These are phyloP conservation scores for Nebria brevicollis DNA, from an alignment of 2,888 invertebrate genomes.

Conservation along the genomic window DNA sequence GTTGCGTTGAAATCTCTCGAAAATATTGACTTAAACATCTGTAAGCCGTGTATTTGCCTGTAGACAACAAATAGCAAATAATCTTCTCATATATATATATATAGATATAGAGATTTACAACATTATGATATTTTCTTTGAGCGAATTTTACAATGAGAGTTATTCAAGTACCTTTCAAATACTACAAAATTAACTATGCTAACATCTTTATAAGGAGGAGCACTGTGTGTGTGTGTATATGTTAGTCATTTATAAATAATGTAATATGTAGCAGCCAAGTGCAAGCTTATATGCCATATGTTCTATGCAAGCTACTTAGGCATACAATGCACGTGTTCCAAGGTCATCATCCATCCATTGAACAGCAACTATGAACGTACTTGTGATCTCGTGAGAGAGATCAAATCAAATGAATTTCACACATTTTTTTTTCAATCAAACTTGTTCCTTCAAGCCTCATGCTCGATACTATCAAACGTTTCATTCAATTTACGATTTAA, in stretches of 20 bases:
- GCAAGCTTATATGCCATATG: neutral
- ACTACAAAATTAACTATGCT: neutral
- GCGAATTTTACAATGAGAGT: neutral
- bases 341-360: neutral
- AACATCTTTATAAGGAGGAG: constrained; percentile 1
- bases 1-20: neutral
- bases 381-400: neutral
- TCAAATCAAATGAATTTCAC: neutral
- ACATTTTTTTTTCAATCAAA: neutral
- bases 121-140: neutral
- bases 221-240: neutral
- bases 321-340: constrained; percentile 1
- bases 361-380: neutral
- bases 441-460: neutral
- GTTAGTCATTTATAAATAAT: neutral
- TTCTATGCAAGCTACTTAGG: neutral
- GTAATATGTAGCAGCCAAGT: neutral
- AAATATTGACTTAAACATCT: neutral
- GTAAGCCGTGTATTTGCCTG: neutral
- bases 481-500: neutral
- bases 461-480: neutral
- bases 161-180: neutral
- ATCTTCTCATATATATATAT: neutral
- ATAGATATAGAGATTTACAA: neutral
- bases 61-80: neutral